Evolutionary conservation across 2,888 invertebrate genomes (phyloP).

Genomic region (Brenthis daphne): DNA sequence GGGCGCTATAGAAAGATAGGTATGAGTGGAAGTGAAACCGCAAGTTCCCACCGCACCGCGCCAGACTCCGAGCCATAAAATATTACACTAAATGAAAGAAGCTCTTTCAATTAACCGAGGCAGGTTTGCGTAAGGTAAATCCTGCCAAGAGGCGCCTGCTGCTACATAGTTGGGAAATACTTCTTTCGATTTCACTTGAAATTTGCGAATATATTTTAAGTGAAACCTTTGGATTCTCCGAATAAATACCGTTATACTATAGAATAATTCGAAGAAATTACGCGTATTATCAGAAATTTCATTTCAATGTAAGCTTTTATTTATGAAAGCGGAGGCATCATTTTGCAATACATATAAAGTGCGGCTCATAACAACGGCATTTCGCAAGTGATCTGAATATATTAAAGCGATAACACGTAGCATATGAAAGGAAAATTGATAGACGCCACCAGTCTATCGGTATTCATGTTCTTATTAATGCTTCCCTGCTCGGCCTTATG

Average conservation of each 20-base stretch:
- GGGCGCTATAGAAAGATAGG: conserved; percentile 58
- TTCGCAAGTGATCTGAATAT: conserved; percentile 27
- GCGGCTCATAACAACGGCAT: conserved; percentile 5
- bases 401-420: conserved; percentile 27
- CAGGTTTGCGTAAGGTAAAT: conserved; percentile 74
- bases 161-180: conserved; percentile 57
- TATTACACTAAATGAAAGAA: conserved; percentile 77
- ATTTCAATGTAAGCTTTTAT: background rate
- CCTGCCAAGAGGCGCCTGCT: conserved; percentile 63
- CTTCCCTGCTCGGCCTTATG: conserved; percentile 50
- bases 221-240: background rate
- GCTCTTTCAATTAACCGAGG: conserved; percentile 78
- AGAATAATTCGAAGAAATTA: no score
- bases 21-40: conserved; percentile 59
- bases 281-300: no score
- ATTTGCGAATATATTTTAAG: conserved; percentile 16
- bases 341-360: conserved; percentile 11
- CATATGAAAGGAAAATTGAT: conserved; percentile 38
- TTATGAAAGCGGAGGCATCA: background rate
- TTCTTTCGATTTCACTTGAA: conserved; percentile 48
- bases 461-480: conserved; percentile 77
- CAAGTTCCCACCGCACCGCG: conserved; percentile 53
- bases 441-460: conserved; percentile 35
- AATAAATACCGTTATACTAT: background rate
- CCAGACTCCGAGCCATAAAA: conserved; percentile 67